Base-by-base conservation (phyloP, 1,140 invertebrate species). In the Bathynomus jamesi region DNA sequence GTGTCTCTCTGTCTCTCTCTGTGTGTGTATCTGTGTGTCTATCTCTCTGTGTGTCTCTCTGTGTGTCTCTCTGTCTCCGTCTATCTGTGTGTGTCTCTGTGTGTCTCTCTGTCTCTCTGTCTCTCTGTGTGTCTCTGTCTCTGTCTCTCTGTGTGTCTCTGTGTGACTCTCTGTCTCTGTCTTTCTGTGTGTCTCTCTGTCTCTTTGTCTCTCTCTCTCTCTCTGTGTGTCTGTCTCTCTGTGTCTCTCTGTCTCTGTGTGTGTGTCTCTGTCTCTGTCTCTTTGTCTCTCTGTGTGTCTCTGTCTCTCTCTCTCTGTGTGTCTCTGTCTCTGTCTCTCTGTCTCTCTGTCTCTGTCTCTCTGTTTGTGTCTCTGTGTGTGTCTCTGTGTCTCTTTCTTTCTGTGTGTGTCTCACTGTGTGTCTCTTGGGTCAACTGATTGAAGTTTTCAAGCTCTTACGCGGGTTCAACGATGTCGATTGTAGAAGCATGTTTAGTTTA, bases 1-100 rank as follows among this genome's bases (percentile, higher is more conserved):
- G n/a, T n/a, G n/a, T n/a, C n/a, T n/a, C 46, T 53, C 46, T 53
- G 46, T 53, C 46, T 53, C 46, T 53, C 46, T 53, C 46, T 53
- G 46, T 53, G 11, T 53, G 11, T 53, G 11, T 53, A n/a, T 53
- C 46, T 53, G 11, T 53, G 11, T 53, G 11, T 11, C n/a, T n/a
- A n/a, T n/a, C n/a, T n/a, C n/a, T n/a, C n/a, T n/a, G n/a, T n/a
- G n/a, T n/a, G n/a, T n/a, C n/a, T n/a, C n/a, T n/a, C n/a, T n/a
- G n/a, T n/a, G n/a, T n/a, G n/a, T n/a, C n/a, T n/a, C n/a, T n/a
- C 46, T 53, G 11, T 53, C 46, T 53, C 46, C n/a, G 46, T 53
- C 46, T 53, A 11, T 53, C 11, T 53, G 11, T 53, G 11, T 53
- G 11, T 53, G 11, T 53, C 46, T 53, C 46, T 53, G 11, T 53